These are phyloP conservation scores for Tigriopus californicus DNA, from an alignment of 2,888 invertebrate genomes.

Conservation along the genomic window DNA sequence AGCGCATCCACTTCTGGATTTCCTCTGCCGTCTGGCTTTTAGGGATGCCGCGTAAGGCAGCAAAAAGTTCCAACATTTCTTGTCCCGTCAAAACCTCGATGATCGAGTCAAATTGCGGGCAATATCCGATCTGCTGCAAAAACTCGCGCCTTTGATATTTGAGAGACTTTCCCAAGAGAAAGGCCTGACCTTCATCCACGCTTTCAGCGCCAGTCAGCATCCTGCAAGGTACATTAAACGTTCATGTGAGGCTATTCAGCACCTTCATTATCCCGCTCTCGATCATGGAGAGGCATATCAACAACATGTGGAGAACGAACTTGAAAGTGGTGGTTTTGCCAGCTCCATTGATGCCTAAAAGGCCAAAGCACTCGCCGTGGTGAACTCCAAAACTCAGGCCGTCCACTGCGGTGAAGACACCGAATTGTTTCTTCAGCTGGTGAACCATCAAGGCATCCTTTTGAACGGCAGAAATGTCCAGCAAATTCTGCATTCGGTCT, in stretches of 20 bases:
- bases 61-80: conserved; percentile 57
- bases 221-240: conserved; percentile 24
- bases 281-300: not conserved
- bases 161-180: conserved; percentile 22
- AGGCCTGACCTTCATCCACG: conserved; percentile 26
- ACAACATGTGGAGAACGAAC: not conserved
- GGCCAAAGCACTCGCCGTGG: conserved; percentile 53
- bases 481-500: not conserved
- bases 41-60: conserved; percentile 47
- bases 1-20: not conserved
- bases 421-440: not conserved
- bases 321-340: conserved; percentile 73
- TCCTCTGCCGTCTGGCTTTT: conserved; percentile 18
- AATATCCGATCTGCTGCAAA: conserved; percentile 45
- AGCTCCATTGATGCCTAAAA: conserved; percentile 70
- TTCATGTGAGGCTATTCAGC: too few relatives aligned
- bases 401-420: conserved; percentile 31
- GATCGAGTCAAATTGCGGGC: conserved; percentile 74
- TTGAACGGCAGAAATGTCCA: not conserved
- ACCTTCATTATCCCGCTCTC: too few relatives aligned
- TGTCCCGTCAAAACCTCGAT: conserved; percentile 54
- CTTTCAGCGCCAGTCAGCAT: conserved; percentile 37
- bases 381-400: conserved; percentile 35
- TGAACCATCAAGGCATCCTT: not conserved
- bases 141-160: conserved; percentile 21